Evolutionary conservation across 2,797 vertebrate species (phyloP).

Genomic region (Danio albolineatus): DNA sequence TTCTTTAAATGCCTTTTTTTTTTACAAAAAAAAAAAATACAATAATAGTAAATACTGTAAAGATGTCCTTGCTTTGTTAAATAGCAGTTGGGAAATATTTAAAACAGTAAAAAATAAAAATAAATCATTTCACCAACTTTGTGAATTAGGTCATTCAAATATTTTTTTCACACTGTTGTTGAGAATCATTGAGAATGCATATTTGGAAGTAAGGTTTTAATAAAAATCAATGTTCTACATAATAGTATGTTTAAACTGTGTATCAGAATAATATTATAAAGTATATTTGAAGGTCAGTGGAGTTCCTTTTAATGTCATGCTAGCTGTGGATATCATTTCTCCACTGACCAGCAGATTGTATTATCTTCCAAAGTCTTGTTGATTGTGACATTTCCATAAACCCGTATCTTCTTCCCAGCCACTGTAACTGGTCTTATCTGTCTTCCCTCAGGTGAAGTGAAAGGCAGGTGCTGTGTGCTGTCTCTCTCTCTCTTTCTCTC

Average conservation of each 20-base stretch:
- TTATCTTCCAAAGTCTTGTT: not conserved
- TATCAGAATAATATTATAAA: not conserved
- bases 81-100: no score
- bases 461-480: constrained; percentile 47
- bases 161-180: no score
- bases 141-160: no score
- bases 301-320: not conserved
- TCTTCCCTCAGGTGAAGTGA: constrained; percentile 38
- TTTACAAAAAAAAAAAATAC: no score
- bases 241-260: not conserved
- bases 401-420: not conserved
- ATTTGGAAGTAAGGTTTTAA: no score
- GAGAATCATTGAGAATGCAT: no score
- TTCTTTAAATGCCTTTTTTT: no score
- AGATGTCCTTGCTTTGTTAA: no score
- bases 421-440: constrained; percentile 22
- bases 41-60: no score
- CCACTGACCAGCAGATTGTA: not conserved
- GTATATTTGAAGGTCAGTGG: not conserved
- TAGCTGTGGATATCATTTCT: not conserved
- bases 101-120: no score
- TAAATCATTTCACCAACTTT: no score
- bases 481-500: constrained; percentile 17
- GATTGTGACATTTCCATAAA: constrained; percentile 5
- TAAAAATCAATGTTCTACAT: not conserved